A percentile compares a stretch with the other conserved stretches of the same genome.
phyloP scores from a whole-genome alignment of 2,888 invertebrate species.

The Pristionchus japonicus region DNA sequence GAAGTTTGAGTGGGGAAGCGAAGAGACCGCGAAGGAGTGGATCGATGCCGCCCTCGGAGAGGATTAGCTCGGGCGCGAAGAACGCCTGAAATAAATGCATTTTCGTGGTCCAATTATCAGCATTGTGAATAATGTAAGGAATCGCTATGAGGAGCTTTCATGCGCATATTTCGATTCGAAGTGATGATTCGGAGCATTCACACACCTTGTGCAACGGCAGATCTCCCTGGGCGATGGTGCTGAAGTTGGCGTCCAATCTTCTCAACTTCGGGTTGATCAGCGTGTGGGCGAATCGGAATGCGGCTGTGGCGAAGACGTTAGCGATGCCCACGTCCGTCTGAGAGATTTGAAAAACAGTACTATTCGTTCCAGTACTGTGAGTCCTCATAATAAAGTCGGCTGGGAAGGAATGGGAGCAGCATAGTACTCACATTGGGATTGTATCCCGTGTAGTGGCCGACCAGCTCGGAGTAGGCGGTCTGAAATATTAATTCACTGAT shows the following conservation, averaged over 20 bases:
- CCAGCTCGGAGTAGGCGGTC: conserved; percentile 73
- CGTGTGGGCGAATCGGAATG: conserved; percentile 92
- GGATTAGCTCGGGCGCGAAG: conserved; percentile 94
- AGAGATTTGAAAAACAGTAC: not conserved
- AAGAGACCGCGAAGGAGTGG: conserved; percentile 89
- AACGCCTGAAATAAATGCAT: conserved; percentile 83
- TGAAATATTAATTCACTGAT: not conserved
- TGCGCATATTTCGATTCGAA: too few relatives aligned
- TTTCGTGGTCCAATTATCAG: too few relatives aligned
- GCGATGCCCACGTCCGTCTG: conserved; percentile 76
- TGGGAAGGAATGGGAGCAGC: not conserved
- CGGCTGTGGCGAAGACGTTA: conserved; percentile 97
- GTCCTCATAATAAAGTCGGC: too few relatives aligned
- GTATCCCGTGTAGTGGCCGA: conserved; percentile 89
- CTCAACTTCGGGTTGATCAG: conserved; percentile 93
- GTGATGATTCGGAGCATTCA: too few relatives aligned
- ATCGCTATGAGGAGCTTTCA: too few relatives aligned
- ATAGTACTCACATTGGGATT: conserved; percentile 80
- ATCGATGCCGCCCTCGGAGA: conserved; percentile 97
- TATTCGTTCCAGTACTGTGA: too few relatives aligned
- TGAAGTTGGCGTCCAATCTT: conserved; percentile 66
- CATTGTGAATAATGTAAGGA: too few relatives aligned
- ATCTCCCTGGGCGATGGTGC: conserved; percentile 87
- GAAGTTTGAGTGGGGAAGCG: conserved; percentile 86
- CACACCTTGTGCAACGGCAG: conserved; percentile 84